Percentiles rank a stretch among this genome's conserved stretches.
Conservation (phyloP, 2,797 vertebrate genomes). For the Fringilla coelebs region DNA sequence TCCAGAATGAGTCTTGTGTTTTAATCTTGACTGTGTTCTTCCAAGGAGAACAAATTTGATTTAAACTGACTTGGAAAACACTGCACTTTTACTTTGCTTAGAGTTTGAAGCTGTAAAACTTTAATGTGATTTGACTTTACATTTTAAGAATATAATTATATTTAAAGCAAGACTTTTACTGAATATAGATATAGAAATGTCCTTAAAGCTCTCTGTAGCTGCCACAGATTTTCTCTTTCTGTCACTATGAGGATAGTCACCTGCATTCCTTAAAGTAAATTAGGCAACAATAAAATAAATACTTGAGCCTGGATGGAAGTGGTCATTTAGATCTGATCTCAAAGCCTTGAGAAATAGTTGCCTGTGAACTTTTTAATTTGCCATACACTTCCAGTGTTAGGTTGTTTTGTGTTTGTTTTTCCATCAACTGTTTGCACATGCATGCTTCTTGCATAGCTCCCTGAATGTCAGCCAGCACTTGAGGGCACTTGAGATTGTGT, state of each 20-base stretch:
- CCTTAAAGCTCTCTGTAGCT: constrained; percentile 10
- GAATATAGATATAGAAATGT: constrained; percentile 30
- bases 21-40: constrained; percentile 25
- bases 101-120: background rate
- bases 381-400: background rate
- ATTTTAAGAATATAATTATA: background rate
- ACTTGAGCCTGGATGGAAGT: background rate
- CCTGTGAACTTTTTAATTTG: constrained; percentile 6
- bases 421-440: constrained; percentile 1
- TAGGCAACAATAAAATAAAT: constrained; percentile 3
- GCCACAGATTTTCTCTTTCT: background rate
- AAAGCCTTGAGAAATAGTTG: background rate
- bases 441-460: constrained; percentile 14
- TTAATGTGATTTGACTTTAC: constrained; percentile 1
- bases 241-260: constrained; percentile 10
- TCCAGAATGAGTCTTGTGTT: background rate
- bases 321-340: background rate
- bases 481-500: constrained; percentile 36
- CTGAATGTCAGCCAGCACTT: constrained; percentile 25
- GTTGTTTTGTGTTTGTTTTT: constrained; percentile 28
- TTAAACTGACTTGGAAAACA: constrained; percentile 32
- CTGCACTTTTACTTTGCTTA: background rate
- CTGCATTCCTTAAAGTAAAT: constrained; percentile 42
- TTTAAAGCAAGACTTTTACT: constrained; percentile 39
- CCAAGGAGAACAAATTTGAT: background rate